Base-by-base conservation (phyloP, 2,888 invertebrate species). In the Palloptera scutellata region DNA sequence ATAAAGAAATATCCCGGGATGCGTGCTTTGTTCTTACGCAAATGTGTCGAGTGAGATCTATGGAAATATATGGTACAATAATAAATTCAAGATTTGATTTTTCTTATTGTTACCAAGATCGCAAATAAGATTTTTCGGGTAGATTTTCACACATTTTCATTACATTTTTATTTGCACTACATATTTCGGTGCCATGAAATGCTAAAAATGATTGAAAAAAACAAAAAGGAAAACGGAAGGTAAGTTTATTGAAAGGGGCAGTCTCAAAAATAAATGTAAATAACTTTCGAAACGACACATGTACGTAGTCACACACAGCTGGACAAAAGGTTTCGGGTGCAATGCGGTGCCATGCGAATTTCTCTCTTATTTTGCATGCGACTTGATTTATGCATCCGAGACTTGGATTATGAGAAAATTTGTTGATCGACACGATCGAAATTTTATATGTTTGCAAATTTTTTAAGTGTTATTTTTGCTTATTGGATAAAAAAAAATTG, bases 301-400 rank as follows among this genome's bases (percentile, higher is more conserved):
- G 73, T 75, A 73, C 72, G 71, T 71, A 67, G 66, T 15, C 19
- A 58, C 11, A 20, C 51, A 64, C 48, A 48, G 48, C 48, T 48
- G 45, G n/a, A 15, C 41, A 53, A 42, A 15, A 51, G 6, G 55
- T 11, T 40, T 58, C 51, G 51, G 10, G 53, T 45, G 57, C 17
- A 17, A 1, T 41, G n/a, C n/a, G 17, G 71, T 75, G 74, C 76
- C 75, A 76, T 76, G 78, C 76, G 75, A 74, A 77, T 77, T 76
- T 41, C 40, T 30, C 40, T 40, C 15, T 41, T 12, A n/a, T 62
- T 62, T 62, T 51, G 19, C 30, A 48, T 30, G 19, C 11, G 48
- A 45, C 20, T 12, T 52, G 42, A 15, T 19, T 53, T n/a, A 8
- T 45, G 11, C 6, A 6, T 30, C 6, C 6, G 30, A 30, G 6